Conservation (phyloP, 2,797 vertebrate species). For the Clarias laeviceps region DNA sequence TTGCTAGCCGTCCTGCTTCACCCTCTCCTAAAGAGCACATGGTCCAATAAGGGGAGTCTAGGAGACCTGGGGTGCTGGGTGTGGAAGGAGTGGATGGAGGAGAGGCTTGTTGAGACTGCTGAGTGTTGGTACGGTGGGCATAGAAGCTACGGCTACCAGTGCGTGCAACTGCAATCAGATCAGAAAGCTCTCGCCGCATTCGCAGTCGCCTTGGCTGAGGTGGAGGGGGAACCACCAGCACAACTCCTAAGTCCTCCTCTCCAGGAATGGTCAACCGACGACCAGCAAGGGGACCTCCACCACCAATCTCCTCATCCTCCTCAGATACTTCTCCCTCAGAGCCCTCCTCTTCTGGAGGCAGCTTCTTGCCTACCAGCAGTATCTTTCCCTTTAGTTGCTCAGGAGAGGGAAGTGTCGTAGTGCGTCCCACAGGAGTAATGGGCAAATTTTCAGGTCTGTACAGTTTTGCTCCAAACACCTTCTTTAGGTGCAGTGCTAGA, state of each 20-base stretch:
- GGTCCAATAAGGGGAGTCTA: conserved; percentile 78
- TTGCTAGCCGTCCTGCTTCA: conserved; percentile 88
- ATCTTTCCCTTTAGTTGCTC: conserved; percentile 90
- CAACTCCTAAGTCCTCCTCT: conserved; percentile 79
- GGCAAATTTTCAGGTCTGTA: conserved; percentile 81
- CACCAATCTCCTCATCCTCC: conserved; percentile 91
- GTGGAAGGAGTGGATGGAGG: conserved; percentile 72
- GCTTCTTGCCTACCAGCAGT: conserved; percentile 90
- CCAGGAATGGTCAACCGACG: conserved; percentile 80
- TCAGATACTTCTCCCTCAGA: conserved; percentile 95
- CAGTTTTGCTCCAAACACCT: conserved; percentile 85
- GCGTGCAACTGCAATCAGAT: conserved; percentile 81
- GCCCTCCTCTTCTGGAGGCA: conserved; percentile 77
- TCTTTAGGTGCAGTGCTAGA: conserved; percentile 87
- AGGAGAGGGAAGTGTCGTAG: conserved; percentile 83
- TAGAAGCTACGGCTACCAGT: conserved; percentile 77
- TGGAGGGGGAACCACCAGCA: conserved; percentile 81
- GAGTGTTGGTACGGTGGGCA: conserved; percentile 63
- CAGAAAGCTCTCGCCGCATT: conserved; percentile 85
- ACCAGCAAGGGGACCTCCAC: conserved; percentile 76
- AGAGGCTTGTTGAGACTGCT: conserved; percentile 68
- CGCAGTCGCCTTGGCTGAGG: conserved; percentile 81
- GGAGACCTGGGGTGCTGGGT: conserved; percentile 66
- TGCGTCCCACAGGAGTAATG: conserved; percentile 71
- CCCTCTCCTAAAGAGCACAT: conserved; percentile 93